Conservation (phyloP, 2,888 invertebrate species). For the Shargacucullia verbasci region DNA sequence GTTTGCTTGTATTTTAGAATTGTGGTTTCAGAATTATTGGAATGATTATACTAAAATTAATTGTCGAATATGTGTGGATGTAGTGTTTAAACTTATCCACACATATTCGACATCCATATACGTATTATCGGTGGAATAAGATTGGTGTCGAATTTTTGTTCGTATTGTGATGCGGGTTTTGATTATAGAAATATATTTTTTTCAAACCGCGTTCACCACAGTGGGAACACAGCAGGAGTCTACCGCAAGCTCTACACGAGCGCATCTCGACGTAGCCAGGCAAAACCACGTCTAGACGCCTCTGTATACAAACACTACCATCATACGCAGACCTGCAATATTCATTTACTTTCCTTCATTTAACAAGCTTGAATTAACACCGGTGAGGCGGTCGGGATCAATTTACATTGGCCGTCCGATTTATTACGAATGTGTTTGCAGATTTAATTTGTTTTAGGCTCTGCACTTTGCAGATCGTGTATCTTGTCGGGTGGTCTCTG, state of each 20-base stretch:
- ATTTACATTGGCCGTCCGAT: slow-evolving; percentile 62
- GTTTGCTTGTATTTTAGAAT: slow-evolving; percentile 13
- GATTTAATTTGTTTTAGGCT: slow-evolving; percentile 68
- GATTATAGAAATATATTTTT: slow-evolving; percentile 66
- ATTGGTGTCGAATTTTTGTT: slow-evolving; percentile 44
- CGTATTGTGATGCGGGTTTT: slow-evolving; percentile 63
- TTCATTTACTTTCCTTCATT: slow-evolving; percentile 70
- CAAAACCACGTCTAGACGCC: slow-evolving; percentile 85
- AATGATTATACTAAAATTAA: slow-evolving; percentile 1
- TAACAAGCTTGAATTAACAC: slow-evolving; percentile 59
- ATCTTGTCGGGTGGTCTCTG: slow-evolving; percentile 75
- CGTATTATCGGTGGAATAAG: slow-evolving; percentile 26
- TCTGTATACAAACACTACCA: slow-evolving; percentile 72
- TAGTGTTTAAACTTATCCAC: slow-evolving; percentile 6
- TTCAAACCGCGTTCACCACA: slow-evolving; percentile 72
- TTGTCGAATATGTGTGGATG: not conserved
- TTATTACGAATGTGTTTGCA: slow-evolving; percentile 62
- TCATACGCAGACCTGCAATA: slow-evolving; percentile 71
- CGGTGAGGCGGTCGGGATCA: slow-evolving; percentile 54
- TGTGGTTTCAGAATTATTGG: not conserved
- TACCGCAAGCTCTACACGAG: slow-evolving; percentile 73
- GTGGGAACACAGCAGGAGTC: slow-evolving; percentile 84
- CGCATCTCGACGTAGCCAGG: slow-evolving; percentile 74
- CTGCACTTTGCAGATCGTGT: slow-evolving; percentile 61
- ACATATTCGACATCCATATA: slow-evolving; percentile 26